Percentiles rank a stretch among this genome's conserved stretches.
Evolutionary conservation across 2,113 vertebrate genomes (phyloP).

Genomic region (Todiramphus chloris): DNA sequence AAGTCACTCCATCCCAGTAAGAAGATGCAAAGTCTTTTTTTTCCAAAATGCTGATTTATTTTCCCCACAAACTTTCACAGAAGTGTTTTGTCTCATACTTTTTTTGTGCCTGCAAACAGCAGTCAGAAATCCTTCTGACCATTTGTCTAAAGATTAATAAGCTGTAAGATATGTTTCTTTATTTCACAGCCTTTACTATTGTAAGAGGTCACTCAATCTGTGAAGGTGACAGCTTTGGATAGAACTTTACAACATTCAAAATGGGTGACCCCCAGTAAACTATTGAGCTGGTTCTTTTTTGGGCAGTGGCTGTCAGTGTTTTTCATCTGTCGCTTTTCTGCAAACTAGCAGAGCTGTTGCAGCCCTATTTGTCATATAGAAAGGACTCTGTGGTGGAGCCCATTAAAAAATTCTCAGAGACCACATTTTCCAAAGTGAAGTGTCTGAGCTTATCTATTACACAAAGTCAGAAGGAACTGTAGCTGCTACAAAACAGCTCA

Average conservation of each 20-base stretch:
- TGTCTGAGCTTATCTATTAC: not conserved
- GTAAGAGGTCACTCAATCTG: not conserved
- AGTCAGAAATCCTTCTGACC: not conserved
- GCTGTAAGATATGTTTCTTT: not conserved
- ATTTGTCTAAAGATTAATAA: constrained; percentile 20
- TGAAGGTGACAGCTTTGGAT: constrained; percentile 27
- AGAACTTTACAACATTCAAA: not conserved
- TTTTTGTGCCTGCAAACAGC: not conserved
- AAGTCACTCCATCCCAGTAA: not conserved
- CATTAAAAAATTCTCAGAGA: not conserved
- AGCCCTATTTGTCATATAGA: not conserved
- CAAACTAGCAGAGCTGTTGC: not conserved
- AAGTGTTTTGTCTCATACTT: not conserved
- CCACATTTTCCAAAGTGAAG: not conserved
- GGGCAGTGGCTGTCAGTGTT: constrained; percentile 19
- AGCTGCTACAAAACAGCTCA: not conserved
- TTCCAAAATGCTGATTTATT: not conserved
- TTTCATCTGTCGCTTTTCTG: not conserved
- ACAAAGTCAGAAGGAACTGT: not conserved
- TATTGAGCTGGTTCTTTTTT: not conserved
- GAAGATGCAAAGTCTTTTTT: not conserved
- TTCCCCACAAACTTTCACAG: not conserved
- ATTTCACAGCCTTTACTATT: constrained; percentile 26
- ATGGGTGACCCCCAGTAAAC: not conserved
- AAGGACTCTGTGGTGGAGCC: not conserved